These are phyloP conservation scores for Stomorhina lunata DNA, from an alignment of 2,888 invertebrate genomes.

Conservation along the genomic window DNA sequence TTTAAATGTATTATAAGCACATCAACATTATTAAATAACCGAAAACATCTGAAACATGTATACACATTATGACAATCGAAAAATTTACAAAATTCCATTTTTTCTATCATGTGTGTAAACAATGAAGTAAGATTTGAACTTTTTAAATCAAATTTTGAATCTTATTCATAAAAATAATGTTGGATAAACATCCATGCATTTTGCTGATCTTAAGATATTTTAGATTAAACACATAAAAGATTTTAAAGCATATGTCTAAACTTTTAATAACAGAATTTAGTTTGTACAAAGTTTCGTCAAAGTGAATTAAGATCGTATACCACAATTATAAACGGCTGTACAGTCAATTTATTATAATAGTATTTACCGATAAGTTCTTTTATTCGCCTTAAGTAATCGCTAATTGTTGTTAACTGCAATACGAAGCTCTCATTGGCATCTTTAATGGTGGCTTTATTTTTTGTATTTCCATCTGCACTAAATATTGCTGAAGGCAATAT, in stretches of 20 bases:
- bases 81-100: constrained; percentile 27
- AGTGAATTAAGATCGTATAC: constrained; percentile 13
- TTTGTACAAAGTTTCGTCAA: background rate
- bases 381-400: constrained; percentile 4
- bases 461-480: too few relatives aligned
- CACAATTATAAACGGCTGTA: background rate
- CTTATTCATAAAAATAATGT: constrained; percentile 22
- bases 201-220: too few relatives aligned
- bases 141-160: constrained; percentile 40
- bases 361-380: constrained; percentile 14
- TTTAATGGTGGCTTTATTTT: too few relatives aligned
- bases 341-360: constrained; percentile 23
- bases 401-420: constrained; percentile 20
- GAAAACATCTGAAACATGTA: constrained; percentile 28
- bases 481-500: too few relatives aligned
- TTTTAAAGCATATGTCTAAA: too few relatives aligned
- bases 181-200: too few relatives aligned
- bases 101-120: constrained; percentile 27
- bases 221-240: too few relatives aligned
- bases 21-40: too few relatives aligned
- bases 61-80: constrained; percentile 25
- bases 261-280: background rate
- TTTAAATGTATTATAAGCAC: constrained; percentile 48
- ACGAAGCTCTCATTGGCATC: constrained; percentile 23
- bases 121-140: constrained; percentile 21